Evolutionary conservation across 2,888 invertebrate genomes (phyloP).

Genomic region (Thymelicus acteon): DNA sequence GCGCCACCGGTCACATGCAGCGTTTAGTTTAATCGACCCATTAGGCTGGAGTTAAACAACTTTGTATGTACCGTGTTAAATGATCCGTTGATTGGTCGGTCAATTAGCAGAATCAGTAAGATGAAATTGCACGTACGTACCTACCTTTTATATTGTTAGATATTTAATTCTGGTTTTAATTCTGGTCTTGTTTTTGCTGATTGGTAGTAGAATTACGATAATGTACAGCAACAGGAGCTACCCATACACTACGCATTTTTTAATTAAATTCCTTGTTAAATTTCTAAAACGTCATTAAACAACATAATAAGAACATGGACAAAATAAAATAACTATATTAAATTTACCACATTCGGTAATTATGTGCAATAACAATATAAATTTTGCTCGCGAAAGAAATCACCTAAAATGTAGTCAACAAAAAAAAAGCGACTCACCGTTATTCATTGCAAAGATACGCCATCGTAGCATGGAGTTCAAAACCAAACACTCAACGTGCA

Average conservation of each 20-base stretch:
- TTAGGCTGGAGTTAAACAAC: constrained; percentile 67
- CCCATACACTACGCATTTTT: too few species aligned
- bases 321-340: too few species aligned
- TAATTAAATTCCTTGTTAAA: too few species aligned
- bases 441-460: background rate
- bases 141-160: too few species aligned
- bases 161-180: too few species aligned
- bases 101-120: constrained; percentile 24
- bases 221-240: too few species aligned
- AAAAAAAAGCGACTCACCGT: constrained; percentile 20
- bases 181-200: too few species aligned
- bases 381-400: background rate
- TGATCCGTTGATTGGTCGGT: constrained; percentile 58
- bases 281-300: too few species aligned
- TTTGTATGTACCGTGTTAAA: constrained; percentile 70
- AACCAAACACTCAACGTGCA: constrained; percentile 57
- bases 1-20: constrained; percentile 59
- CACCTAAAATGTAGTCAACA: constrained; percentile 9
- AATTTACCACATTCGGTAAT: too few species aligned
- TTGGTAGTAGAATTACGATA: too few species aligned
- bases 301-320: too few species aligned
- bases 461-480: constrained; percentile 34
- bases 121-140: background rate
- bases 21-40: constrained; percentile 57
- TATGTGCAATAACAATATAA: too few species aligned